Percentiles rank a stretch among this genome's conserved stretches.
These are phyloP conservation scores for Mesaphorura yosii DNA, from an alignment of 1,140 invertebrate species.

Conservation along the genomic window DNA sequence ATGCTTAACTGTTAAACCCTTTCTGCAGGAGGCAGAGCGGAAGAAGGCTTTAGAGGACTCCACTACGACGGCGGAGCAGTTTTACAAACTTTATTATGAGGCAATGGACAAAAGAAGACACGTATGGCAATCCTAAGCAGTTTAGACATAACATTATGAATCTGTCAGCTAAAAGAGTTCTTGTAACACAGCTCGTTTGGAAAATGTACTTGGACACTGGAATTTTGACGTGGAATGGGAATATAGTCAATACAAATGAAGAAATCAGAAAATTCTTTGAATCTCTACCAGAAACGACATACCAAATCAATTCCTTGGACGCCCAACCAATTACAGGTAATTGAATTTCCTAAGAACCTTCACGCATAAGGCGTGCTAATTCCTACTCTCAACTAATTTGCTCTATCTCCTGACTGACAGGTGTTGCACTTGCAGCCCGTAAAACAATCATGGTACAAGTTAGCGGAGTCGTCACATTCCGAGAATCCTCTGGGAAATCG, in stretches of 20 bases:
- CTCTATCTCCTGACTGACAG: constrained; percentile 35
- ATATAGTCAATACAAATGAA: constrained; percentile 37
- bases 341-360: too few species aligned
- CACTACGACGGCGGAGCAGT: constrained; percentile 62
- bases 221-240: constrained; percentile 76
- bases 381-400: constrained; percentile 11
- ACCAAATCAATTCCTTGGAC: constrained; percentile 7
- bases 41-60: constrained; percentile 55
- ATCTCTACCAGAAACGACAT: constrained; percentile 9
- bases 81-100: constrained; percentile 70
- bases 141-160: not conserved
- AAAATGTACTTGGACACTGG: constrained; percentile 66
- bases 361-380: not conserved
- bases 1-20: too few species aligned
- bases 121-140: constrained; percentile 40
- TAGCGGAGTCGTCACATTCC: constrained; percentile 58
- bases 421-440: constrained; percentile 49
- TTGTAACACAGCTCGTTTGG: constrained; percentile 47
- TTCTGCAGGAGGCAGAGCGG: not conserved
- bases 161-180: too few species aligned
- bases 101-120: constrained; percentile 66
- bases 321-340: constrained; percentile 33
- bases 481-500: constrained; percentile 39
- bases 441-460: constrained; percentile 60
- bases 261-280: constrained; percentile 23